These are phyloP conservation scores for Euplagia quadripunctaria DNA, from an alignment of 2,888 invertebrate genomes.

Conservation along the genomic window DNA sequence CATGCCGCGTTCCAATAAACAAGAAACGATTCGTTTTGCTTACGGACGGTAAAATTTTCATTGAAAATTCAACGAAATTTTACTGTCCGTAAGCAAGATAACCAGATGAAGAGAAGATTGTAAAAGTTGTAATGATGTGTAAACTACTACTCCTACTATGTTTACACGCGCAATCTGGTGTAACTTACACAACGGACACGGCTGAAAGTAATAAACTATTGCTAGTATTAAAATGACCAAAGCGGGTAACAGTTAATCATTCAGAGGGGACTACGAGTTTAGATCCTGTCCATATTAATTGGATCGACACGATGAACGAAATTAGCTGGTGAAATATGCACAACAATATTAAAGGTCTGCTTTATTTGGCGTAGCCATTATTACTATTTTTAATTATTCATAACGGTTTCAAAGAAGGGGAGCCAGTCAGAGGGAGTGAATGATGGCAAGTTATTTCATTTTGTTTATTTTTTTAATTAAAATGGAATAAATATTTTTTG, in stretches of 20 bases:
- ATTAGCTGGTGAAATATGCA: conserved; percentile 82
- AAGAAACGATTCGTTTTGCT: too few relatives aligned
- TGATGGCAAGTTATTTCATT: conserved; percentile 24
- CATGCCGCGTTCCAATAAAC: too few relatives aligned
- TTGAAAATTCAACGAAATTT: too few relatives aligned
- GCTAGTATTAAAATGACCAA: background rate
- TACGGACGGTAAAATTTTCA: too few relatives aligned
- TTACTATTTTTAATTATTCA: conserved; percentile 70
- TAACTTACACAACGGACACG: background rate
- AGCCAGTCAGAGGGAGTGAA: conserved; percentile 24
- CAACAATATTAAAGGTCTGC: conserved; percentile 66
- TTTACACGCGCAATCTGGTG: background rate
- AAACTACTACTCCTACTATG: too few relatives aligned
- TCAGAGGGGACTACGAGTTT: conserved; percentile 1
- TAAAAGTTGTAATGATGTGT: too few relatives aligned
- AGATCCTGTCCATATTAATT: conserved; percentile 55
- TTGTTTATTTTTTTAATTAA: conserved; percentile 15
- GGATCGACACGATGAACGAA: conserved; percentile 70
- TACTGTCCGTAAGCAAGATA: too few relatives aligned
- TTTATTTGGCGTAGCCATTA: conserved; percentile 62
- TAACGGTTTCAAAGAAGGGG: conserved; percentile 42
- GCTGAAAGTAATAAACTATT: background rate
- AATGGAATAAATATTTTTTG: background rate
- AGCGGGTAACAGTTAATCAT: background rate
- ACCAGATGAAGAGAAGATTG: too few relatives aligned